Evolutionary conservation across 2,113 vertebrate genomes (phyloP).

Genomic region (human): GRCh38 chrX:8439501-8440000

Average conservation of each 20-base stretch:
- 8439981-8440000: fast-evolving
- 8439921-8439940: background rate
- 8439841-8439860: background rate
- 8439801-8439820: background rate
- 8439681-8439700: too few species aligned
- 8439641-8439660: background rate
- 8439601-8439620: background rate
- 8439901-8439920: background rate
- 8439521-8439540: background rate
- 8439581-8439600: background rate
- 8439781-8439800: background rate
- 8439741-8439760: fast-evolving
- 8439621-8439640: background rate
- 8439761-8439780: background rate
- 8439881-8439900: background rate
- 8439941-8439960: background rate
- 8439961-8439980: too few species aligned
- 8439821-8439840: background rate
- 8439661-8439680: background rate
- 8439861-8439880: background rate
- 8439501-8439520: background rate
- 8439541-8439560: background rate
- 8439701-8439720: background rate
- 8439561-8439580: background rate
- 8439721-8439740: background rate